Evolutionary conservation across 2,797 vertebrate species (phyloP), one percentile per base, ranked within the genome.

Genomic region (Micromesistius poutassou): DNA sequence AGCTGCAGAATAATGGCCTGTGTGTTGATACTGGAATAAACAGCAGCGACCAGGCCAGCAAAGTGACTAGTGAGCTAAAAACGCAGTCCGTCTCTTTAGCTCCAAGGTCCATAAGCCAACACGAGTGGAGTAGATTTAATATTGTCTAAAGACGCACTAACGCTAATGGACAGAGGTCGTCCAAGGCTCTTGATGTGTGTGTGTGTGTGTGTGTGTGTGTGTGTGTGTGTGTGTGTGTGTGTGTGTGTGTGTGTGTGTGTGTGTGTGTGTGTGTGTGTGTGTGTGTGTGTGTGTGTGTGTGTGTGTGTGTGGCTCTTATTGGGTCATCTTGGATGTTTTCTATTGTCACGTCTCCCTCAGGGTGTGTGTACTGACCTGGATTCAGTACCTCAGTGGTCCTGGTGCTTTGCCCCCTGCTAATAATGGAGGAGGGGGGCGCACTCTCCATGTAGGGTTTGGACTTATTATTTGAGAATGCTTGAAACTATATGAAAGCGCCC

Each of bases 311-410:
- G 13, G 85, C 89, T 88, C 88, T 89, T 87, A 89, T 88, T 90
- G 86, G 92, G 90, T 92, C 91, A 91, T 89, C 80, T 82, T 68
- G 84, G 72, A 79, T 87, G 87, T 89, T 89, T 88, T 91, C 84
- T 89, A 87, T 91, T 89, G 90, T 88, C 87, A 82, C 73, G 84
- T 80, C 77, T 62, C 90, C 91, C 88, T 83, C 83, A 84, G 91
- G 91, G 28, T 82, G 75, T 12, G 79, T 75, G 86, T 85, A 83
- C 80, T 92, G 92, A 92, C 91, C 92, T 91, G 88, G 81, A 92
- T 91, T 90, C 82, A 88, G 82, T 82, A 89, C 89, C 86, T 90
- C 85, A 87, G 83, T 79, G 72, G 55, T 62, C 55, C n/a, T 62
- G 55, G 55, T 62, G 55, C 55, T 62, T 8, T 8, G 55, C 55